Evolutionary conservation across 2,888 invertebrate species (phyloP).

Genomic region (Monopis laevigella): DNA sequence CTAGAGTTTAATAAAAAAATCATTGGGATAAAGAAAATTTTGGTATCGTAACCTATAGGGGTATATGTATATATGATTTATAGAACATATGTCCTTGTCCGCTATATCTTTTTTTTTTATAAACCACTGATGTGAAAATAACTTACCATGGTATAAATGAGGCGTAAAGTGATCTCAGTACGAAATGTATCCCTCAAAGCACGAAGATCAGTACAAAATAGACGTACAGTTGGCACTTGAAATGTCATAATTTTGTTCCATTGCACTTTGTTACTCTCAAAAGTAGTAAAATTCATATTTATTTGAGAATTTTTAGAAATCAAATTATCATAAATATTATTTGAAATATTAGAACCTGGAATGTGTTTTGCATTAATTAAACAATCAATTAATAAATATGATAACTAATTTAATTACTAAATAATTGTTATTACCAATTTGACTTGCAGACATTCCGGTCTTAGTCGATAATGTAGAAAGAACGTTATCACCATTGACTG

Average conservation of each 20-base stretch:
- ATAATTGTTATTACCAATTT: background rate
- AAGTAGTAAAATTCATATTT: conserved; percentile 44
- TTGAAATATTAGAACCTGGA: too few species aligned
- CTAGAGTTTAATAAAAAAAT: too few species aligned
- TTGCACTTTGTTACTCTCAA: conserved; percentile 54
- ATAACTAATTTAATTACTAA: too few species aligned
- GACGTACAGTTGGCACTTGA: conserved; percentile 53
- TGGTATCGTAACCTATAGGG: too few species aligned
- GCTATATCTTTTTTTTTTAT: too few species aligned
- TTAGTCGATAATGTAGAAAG: background rate
- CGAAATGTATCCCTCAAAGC: conserved; percentile 66
- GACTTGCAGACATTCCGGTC: conserved; percentile 14
- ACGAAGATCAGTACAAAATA: conserved; percentile 57
- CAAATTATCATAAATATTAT: conserved; percentile 35
- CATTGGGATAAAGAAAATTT: too few species aligned
- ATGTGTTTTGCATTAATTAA: too few species aligned
- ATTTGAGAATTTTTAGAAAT: conserved; percentile 33
- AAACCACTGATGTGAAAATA: conserved; percentile 1
- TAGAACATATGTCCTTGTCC: background rate
- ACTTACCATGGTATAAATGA: conserved; percentile 61
- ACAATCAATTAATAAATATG: too few species aligned
- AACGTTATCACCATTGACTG: conserved; percentile 31
- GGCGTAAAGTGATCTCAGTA: conserved; percentile 49
- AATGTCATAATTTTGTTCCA: conserved; percentile 66
- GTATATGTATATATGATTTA: background rate